Conservation (phyloP, 2,888 invertebrate species). For the Brachynemurus nebulosus region DNA sequence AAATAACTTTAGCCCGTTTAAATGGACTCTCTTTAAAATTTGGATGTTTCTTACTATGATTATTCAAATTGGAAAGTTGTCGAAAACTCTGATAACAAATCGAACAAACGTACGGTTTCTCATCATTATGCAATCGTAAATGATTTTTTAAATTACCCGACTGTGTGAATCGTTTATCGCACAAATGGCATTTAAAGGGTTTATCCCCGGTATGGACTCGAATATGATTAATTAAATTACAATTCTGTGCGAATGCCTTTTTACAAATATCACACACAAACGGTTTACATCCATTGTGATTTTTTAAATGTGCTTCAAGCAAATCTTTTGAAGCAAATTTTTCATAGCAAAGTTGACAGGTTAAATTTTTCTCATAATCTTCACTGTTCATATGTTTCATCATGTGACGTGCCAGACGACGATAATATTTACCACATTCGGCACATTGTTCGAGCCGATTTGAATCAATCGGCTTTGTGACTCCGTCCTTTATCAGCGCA, state of each 20-base stretch:
- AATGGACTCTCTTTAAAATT: slow-evolving; percentile 7
- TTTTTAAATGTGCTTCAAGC: slow-evolving; percentile 17
- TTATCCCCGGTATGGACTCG: slow-evolving; percentile 18
- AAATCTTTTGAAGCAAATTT: slow-evolving; percentile 15
- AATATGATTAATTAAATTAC: slow-evolving; percentile 20
- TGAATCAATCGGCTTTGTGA: too few relatives aligned
- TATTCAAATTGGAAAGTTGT: slow-evolving; percentile 19
- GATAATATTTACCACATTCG: slow-evolving; percentile 7
- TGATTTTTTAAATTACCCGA: slow-evolving; percentile 21
- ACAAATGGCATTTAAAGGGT: slow-evolving; percentile 18
- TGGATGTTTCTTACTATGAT: slow-evolving; percentile 15
- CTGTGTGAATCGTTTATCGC: slow-evolving; percentile 20
- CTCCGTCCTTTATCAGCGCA: too few relatives aligned
- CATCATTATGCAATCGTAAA: slow-evolving; percentile 18
- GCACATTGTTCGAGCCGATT: slow-evolving; percentile 9
- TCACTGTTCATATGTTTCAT: slow-evolving; percentile 6
- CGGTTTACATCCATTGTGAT: slow-evolving; percentile 18
- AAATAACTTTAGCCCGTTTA: slow-evolving; percentile 5
- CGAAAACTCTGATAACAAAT: slow-evolving; percentile 18
- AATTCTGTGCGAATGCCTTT: slow-evolving; percentile 19
- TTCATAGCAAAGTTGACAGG: slow-evolving; percentile 12
- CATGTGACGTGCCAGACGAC: slow-evolving; percentile 9
- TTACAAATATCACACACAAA: slow-evolving; percentile 19
- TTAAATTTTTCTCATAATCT: neutral
- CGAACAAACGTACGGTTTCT: slow-evolving; percentile 19